Base-by-base conservation (phyloP, 2,797 vertebrate genomes). In the Peromyscus eremicus region DNA sequence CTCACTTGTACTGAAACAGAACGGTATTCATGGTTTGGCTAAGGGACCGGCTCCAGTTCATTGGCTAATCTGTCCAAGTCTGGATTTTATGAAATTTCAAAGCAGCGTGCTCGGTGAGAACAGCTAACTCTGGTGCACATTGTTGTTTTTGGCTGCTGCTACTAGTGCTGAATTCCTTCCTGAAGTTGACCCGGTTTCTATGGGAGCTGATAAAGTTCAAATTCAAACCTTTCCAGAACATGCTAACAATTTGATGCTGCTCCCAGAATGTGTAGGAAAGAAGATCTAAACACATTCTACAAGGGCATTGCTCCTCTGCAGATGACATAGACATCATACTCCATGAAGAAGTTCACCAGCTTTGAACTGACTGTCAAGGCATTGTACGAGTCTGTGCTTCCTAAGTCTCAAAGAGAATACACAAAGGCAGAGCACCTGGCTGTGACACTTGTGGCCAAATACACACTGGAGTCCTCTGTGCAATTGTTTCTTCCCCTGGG, bases 251-350 rank as follows among this genome's bases (percentile, higher is more conserved):
- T 98, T 99, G 75, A 99, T 98, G 99, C 99, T 37, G 98, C 97
- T 77, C 99, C 99, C 80, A 99, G 99, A 98, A 99, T 99, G 99
- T 99, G 98, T 79, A 99, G 97, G 27, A 99, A 99, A 98, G 99
- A 99, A 98, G 99, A 99, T 0, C 0, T 99, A 90, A 99, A 99
- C 97, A 99, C 99, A 68, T 99, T 99, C 98, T 99, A 99, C 97
- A 99, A 99, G 97, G 99, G 99, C 13, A 99, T 99, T 98, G 99
- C 99, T 32, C 99, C 99, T 0, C 98, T 99, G 27, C 99, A 99
- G 99, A 99, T 99, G 99, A 99, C 99, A 90, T 99, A 99, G 98
- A 99, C 99, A 97, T 99, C 99, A 23, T 99, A 99, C 98, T 99
- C 99, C 93, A 99, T 99, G 99, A 99, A 99, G 99, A 99, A 99